These are phyloP conservation scores for Folsomia candida DNA, from an alignment of 2,888 invertebrate species.

Conservation along the genomic window DNA sequence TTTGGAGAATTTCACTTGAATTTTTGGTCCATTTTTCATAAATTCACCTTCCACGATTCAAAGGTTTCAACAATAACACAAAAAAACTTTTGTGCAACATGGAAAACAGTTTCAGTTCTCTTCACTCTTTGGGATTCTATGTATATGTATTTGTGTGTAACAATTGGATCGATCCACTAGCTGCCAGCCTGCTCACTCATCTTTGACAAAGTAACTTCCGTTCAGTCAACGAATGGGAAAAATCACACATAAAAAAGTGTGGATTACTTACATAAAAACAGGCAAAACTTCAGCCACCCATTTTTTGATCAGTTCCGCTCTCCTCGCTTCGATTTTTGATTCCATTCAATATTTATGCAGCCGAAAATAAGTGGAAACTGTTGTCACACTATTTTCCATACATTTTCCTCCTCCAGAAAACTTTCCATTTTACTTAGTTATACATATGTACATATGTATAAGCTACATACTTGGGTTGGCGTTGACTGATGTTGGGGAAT, in stretches of 20 bases:
- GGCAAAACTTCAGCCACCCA: background rate
- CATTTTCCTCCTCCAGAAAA: too few species aligned
- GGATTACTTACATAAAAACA: background rate
- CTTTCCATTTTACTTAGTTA: background rate
- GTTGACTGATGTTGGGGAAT: background rate
- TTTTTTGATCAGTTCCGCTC: conserved; percentile 5
- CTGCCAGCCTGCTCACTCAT: background rate
- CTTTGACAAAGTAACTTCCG: background rate
- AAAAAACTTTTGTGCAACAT: too few species aligned
- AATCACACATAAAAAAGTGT: background rate
- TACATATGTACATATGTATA: background rate
- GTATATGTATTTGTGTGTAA: too few species aligned
- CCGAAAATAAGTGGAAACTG: background rate
- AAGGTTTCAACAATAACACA: background rate
- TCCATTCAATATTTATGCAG: background rate
- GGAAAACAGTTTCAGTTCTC: too few species aligned
- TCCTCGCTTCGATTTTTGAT: background rate
- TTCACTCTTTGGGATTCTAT: too few species aligned
- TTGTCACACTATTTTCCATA: background rate
- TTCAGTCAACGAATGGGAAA: background rate
- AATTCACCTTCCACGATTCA: background rate
- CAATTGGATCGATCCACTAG: background rate
- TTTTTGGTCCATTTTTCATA: background rate
- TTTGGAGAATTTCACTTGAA: background rate
- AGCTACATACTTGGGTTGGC: background rate